A percentile compares a stretch with the other conserved stretches of the same genome.
phyloP scores from a whole-genome alignment of 2,797 vertebrate genomes.

The Eulemur coronatus region DNA sequence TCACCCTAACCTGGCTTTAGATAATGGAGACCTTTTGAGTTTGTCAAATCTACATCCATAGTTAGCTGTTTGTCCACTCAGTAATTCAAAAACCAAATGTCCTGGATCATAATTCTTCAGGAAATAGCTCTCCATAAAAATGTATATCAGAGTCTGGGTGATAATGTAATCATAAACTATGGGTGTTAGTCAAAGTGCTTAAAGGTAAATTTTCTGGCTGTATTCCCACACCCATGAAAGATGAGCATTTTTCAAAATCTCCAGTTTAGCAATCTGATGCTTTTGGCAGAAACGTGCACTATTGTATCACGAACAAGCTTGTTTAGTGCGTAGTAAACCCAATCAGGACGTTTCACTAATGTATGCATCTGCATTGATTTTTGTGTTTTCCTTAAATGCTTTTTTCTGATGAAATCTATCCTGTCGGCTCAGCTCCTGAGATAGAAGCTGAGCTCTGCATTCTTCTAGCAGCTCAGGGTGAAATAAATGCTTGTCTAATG shows the following conservation, averaged over 20 bases:
- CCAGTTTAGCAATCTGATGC: neutral
- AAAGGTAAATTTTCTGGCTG: conserved; percentile 65
- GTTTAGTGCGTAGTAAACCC: neutral
- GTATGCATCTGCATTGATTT: conserved; percentile 64
- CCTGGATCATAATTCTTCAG: conserved; percentile 49
- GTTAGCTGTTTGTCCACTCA: conserved; percentile 33
- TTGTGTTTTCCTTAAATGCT: conserved; percentile 56
- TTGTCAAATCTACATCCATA: neutral
- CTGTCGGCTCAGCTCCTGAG: neutral
- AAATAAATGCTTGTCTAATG: conserved; percentile 75
- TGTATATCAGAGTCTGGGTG: conserved; percentile 43
- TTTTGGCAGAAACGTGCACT: conserved; percentile 17
- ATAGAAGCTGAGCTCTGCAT: conserved; percentile 63
- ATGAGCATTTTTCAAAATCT: conserved; percentile 55
- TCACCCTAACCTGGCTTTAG: neutral
- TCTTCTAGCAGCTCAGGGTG: conserved; percentile 69
- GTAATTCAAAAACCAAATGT: conserved; percentile 49
- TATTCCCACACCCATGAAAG: conserved; percentile 26
- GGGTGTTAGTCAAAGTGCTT: conserved; percentile 50
- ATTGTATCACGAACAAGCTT: conserved; percentile 16
- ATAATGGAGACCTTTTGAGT: neutral
- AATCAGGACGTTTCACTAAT: conserved; percentile 56
- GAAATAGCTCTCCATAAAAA: conserved; percentile 58
- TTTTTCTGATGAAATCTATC: conserved; percentile 68
- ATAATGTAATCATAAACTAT: conserved; percentile 68